Evolutionary conservation across 2,797 vertebrate species (phyloP), one percentile per base, ranked within the genome.

Genomic region (Girardinus metallicus): DNA sequence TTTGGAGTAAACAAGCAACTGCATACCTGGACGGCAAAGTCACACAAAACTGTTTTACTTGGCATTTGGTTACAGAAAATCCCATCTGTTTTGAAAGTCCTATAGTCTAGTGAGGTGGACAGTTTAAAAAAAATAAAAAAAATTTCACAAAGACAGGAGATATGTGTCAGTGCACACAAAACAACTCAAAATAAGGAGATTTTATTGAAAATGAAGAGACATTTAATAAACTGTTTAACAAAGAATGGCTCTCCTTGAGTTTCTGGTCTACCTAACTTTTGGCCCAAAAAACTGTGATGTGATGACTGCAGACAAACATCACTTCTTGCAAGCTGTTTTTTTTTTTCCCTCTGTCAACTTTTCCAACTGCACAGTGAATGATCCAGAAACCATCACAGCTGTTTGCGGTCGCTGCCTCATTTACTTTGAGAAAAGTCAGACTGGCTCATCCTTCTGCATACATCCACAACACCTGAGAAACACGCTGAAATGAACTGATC

Each of bases 11-110:
- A 81, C 74, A 70, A 85, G 81, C 74, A 55, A 47, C 82, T 60
- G 84, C 91, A 93, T 91, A 91, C 82, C 92, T 94, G 90, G 74
- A 91, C 62, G 47, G 81, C 88, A 85, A 91, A 83, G 76, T 90
- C 89, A 88, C 11, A 15, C 68, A 26, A 64, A 76, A 73, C 55
- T 1, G 31, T 84, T 90, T 86, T 64, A 74, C 85, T 86, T 87
- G 86, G 85, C 57, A 55, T 80, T 79, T 76, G 73, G n/a, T 46
- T 43, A 16, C 41, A 83, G 66, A 90, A 80, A 84, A 82, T 64
- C 57, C 31, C 82, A 80, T 81, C 39, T 81, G 70, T 16, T 71
- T 71, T 71, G 26, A 71, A 71, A 71, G 68, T 71, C 41, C 26
- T 29, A 29, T 29, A 71, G 5, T 71, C 43, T 71, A 41, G 26